Conservation (phyloP, 1,140 invertebrate species). For the Drosophila sechellia region DNA sequence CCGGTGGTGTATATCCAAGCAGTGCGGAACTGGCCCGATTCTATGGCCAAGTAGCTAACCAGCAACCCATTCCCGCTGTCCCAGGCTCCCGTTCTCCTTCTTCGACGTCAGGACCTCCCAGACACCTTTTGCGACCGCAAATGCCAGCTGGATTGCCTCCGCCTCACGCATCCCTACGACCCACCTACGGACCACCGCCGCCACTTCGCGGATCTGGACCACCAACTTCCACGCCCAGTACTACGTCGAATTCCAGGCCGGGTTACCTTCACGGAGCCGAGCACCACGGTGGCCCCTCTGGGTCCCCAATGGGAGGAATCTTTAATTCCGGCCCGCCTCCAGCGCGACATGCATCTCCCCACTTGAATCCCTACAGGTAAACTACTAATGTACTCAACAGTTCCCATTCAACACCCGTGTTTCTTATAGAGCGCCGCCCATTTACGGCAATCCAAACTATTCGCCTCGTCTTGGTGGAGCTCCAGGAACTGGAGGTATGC, state of each 20-base stretch:
- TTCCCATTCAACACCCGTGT: not conserved
- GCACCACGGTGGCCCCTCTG: constrained; percentile 60
- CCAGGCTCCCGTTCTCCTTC: constrained; percentile 42
- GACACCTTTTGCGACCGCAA: constrained; percentile 50
- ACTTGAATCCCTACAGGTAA: constrained; percentile 75
- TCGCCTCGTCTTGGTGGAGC: constrained; percentile 61
- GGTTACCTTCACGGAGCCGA: constrained; percentile 65
- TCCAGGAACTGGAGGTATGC: constrained; percentile 53
- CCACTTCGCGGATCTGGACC: constrained; percentile 64
- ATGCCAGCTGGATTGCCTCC: constrained; percentile 56
- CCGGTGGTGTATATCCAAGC: constrained; percentile 58
- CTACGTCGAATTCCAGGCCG: constrained; percentile 41
- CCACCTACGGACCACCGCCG: constrained; percentile 79
- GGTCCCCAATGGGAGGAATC: constrained; percentile 38
- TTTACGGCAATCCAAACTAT: constrained; percentile 79
- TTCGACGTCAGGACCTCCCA: constrained; percentile 38
- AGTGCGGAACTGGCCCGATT: constrained; percentile 66
- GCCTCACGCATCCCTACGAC: constrained; percentile 63
- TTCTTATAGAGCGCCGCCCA: constrained; percentile 53
- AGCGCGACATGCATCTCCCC: constrained; percentile 71
- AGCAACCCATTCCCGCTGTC: constrained; percentile 32
- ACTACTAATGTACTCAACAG: no score
- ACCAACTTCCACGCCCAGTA: constrained; percentile 35
- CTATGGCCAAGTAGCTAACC: constrained; percentile 42
- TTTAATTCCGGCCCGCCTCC: constrained; percentile 72